Percentiles rank a stretch among this genome's conserved stretches.
These are phyloP conservation scores for Megatriorchis doriae DNA, from an alignment of 2,113 vertebrate genomes.

Conservation along the genomic window DNA sequence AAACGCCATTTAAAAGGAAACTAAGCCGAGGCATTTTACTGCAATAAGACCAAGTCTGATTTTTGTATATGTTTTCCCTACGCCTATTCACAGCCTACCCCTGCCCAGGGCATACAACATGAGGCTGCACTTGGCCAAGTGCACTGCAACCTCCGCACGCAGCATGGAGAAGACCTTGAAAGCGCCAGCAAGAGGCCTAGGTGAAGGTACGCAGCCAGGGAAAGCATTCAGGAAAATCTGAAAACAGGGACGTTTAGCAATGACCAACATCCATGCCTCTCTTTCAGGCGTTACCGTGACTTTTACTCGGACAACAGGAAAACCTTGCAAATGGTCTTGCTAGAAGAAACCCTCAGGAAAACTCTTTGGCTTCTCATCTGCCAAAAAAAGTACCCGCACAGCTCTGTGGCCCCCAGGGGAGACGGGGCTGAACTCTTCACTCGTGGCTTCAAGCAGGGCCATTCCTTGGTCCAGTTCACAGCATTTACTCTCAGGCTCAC, in stretches of 20 bases:
- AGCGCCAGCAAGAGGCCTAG: fast-evolving
- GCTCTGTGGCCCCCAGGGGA: neutral
- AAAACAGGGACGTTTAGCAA: neutral
- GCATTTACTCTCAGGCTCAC: neutral
- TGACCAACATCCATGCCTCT: neutral
- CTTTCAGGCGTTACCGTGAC: neutral
- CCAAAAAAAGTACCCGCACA: neutral
- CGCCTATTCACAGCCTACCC: neutral
- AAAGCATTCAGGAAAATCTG: neutral
- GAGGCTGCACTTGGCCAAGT: neutral
- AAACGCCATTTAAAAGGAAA: neutral
- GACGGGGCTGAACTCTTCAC: neutral
- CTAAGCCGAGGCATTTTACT: neutral
- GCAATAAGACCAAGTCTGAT: neutral
- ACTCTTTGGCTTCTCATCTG: neutral
- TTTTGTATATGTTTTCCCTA: neutral
- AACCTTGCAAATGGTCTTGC: neutral
- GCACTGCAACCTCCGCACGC: no score
- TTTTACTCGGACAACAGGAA: neutral
- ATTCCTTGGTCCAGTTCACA: neutral
- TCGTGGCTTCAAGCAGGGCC: fast-evolving
- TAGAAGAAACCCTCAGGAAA: neutral
- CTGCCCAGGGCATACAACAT: neutral
- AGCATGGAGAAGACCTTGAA: neutral
- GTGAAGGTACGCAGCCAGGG: neutral